These are phyloP conservation scores for Brachypalpus laphriformis DNA, from an alignment of 2,888 invertebrate species.

Conservation along the genomic window DNA sequence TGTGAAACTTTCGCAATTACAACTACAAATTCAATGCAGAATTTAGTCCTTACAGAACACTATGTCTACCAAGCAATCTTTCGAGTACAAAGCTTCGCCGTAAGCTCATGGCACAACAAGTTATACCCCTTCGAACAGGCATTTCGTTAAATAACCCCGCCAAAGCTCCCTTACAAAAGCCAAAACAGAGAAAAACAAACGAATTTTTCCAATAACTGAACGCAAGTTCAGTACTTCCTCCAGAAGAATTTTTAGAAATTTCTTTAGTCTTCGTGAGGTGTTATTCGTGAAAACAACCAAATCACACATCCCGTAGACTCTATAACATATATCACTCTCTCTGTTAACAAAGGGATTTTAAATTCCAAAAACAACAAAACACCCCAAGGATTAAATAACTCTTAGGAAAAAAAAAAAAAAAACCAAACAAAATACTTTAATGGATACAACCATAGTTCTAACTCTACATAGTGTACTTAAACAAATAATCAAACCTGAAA, in stretches of 20 bases:
- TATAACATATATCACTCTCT: neutral
- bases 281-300: constrained; percentile 69
- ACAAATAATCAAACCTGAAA: constrained; percentile 50
- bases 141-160: constrained; percentile 12
- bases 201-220: constrained; percentile 68
- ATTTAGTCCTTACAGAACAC: neutral
- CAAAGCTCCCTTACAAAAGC: constrained; percentile 13
- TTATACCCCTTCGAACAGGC: constrained; percentile 55
- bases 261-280: constrained; percentile 71
- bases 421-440: neutral
- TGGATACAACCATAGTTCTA: constrained; percentile 36
- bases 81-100: neutral
- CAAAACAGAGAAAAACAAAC: constrained; percentile 46
- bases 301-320: constrained; percentile 67
- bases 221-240: constrained; percentile 57
- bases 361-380: constrained; percentile 31
- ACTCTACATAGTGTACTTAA: constrained; percentile 59
- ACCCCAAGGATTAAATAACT: constrained; percentile 64
- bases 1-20: neutral
- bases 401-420: neutral
- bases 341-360: constrained; percentile 55
- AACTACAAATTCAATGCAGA: neutral
- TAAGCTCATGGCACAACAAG: constrained; percentile 62
- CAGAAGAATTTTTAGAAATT: constrained; percentile 46
- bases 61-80: neutral